phyloP scores from a whole-genome alignment of 2,888 invertebrate genomes.

The Ochropacha duplaris region DNA sequence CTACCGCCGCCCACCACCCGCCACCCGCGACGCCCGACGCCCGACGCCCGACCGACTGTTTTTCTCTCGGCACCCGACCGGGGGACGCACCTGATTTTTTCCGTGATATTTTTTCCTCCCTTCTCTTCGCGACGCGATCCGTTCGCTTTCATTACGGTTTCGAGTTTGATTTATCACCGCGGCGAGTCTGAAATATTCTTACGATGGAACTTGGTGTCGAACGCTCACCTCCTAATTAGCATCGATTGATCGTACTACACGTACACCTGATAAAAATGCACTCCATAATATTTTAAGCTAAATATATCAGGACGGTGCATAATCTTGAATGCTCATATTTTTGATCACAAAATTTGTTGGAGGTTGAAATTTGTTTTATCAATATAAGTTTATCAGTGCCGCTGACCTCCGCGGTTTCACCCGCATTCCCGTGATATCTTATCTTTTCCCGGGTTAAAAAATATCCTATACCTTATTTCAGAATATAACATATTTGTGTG shows the following conservation, averaged over 20 bases:
- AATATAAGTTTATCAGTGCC: no score
- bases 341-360: no score
- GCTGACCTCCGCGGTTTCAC: no score
- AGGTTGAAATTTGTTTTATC: no score
- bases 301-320: no score
- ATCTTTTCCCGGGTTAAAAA: no score
- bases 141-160: slow-evolving; percentile 84
- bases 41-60: slow-evolving; percentile 72
- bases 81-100: slow-evolving; percentile 83
- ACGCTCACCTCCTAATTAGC: slow-evolving; percentile 79
- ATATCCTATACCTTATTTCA: no score
- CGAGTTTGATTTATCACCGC: slow-evolving; percentile 83
- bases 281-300: not conserved
- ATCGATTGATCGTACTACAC: slow-evolving; percentile 68
- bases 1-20: slow-evolving; percentile 62
- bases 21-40: no score
- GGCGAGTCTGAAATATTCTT: slow-evolving; percentile 79
- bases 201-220: slow-evolving; percentile 75
- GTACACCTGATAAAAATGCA: slow-evolving; percentile 26
- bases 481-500: no score
- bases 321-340: no score
- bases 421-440: no score
- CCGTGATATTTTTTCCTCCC: slow-evolving; percentile 83
- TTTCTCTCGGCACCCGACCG: slow-evolving; percentile 79
- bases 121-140: slow-evolving; percentile 82